Evolutionary conservation across 2,888 invertebrate genomes (phyloP), one percentile per base, ranked within the genome.

Genomic region (Drosophila histrio): DNA sequence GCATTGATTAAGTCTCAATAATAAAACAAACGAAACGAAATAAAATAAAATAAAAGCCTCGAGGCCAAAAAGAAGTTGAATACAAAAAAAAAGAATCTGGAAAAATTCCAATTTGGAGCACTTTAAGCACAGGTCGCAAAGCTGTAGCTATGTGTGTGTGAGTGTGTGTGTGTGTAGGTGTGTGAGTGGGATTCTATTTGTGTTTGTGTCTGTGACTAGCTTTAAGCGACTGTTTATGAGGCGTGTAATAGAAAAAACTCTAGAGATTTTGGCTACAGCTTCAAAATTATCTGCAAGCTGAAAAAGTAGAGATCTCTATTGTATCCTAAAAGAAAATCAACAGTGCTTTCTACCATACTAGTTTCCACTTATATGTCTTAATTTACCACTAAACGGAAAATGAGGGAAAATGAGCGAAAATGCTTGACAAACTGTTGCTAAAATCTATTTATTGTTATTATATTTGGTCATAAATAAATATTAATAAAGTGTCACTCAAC

Each of bases 1-100:
- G 58, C 72, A 79, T 77, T 79, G 78, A 78, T 78, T 78, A 78
- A 79, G 76, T 70, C 79, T 76, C 70, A 69, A 78, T 76, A 79
- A 79, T 76, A 79, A 79, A 79, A 78, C 79, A 78, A 78, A 78
- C 69, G 77, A 69, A 75, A 65, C 56, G 38, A 71, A 74, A 70
- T 21, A 15, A 43, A 58, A 58, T 41, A 46, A 69, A 75, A 54
- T 49, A 30, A 58, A 61, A 72, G 58, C 53, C 72, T 53, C 38
- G 36, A 71, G 59, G 56, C 76, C 26, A 11, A 46, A 30, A 15
- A 21, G n/a, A 53, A 41, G n/a, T 21, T 32, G 41, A 54, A 57
- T 43, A 19, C 41, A 44, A 9, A 13, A 17, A 19, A 30, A 46
- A 50, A 49, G 13, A 21, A 46, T 32, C 46, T 8, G 46, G 19